Evolutionary conservation across 2,797 vertebrate species (phyloP).

Genomic region (Synaphobranchus kaupii): DNA sequence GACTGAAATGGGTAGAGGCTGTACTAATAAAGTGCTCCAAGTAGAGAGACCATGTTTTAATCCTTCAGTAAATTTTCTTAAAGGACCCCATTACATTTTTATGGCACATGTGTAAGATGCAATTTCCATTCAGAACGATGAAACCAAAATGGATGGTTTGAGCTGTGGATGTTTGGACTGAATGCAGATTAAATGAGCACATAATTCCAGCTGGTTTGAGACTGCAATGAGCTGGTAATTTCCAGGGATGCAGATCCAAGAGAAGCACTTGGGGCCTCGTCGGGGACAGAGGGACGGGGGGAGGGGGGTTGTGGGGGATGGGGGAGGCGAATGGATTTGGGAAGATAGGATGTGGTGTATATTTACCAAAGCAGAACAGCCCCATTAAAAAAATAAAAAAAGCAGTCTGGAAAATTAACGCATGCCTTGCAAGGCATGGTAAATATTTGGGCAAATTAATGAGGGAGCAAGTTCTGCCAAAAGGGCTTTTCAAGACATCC

Average conservation of each 20-base stretch:
- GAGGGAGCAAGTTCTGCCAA: conserved; percentile 67
- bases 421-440: conserved; percentile 65
- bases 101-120: conserved; percentile 22
- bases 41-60: conserved; percentile 38
- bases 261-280: conserved; percentile 44
- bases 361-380: conserved; percentile 62
- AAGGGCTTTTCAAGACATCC: conserved; percentile 59
- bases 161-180: conserved; percentile 50
- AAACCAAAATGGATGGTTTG: not conserved
- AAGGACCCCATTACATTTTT: conserved; percentile 23
- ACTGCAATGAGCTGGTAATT: conserved; percentile 61
- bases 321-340: conserved; percentile 45
- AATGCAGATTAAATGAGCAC: conserved; percentile 50
- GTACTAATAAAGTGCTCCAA: not conserved
- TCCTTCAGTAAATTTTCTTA: conserved; percentile 42
- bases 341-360: conserved; percentile 57
- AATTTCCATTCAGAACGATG: conserved; percentile 17
- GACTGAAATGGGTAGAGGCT: not conserved
- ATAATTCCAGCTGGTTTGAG: conserved; percentile 47
- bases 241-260: conserved; percentile 58
- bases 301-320: conserved; percentile 45
- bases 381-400: conserved; percentile 51
- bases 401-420: conserved; percentile 62
- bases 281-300: conserved; percentile 23
- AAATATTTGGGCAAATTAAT: conserved; percentile 76